These are phyloP conservation scores for Nemurella pictetii DNA, from an alignment of 2,888 invertebrate genomes.

Conservation along the genomic window DNA sequence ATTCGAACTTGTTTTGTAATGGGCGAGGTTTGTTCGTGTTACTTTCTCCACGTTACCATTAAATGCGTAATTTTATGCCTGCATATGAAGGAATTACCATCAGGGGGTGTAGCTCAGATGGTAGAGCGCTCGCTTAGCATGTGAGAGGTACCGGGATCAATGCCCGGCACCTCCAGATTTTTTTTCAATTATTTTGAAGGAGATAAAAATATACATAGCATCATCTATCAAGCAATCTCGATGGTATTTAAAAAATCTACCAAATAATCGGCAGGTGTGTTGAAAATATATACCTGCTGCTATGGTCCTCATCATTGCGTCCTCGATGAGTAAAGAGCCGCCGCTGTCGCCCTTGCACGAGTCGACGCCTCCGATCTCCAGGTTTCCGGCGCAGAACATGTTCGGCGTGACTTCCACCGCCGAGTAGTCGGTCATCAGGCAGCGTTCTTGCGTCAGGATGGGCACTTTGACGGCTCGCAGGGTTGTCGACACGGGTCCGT, in stretches of 20 bases:
- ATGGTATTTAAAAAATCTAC: not conserved
- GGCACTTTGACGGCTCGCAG: slow-evolving; percentile 72
- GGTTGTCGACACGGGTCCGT: slow-evolving; percentile 65
- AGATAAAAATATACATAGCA: not conserved
- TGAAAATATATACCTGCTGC: slow-evolving; percentile 3
- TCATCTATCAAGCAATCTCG: not conserved
- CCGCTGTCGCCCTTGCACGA: slow-evolving; percentile 62
- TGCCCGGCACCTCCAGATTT: slow-evolving; percentile 2
- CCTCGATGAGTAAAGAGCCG: not conserved
- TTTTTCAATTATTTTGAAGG: not conserved
- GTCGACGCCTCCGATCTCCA: slow-evolving; percentile 64
- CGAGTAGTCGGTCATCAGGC: slow-evolving; percentile 69
- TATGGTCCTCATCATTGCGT: slow-evolving; percentile 11
- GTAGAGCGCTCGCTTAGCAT: not conserved
- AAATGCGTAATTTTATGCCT: not conserved
- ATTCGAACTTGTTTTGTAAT: not conserved
- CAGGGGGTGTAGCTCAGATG: not conserved
- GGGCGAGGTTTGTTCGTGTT: not conserved
- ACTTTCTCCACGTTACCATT: not conserved
- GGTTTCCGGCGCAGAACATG: slow-evolving; percentile 79
- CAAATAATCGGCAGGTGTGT: not conserved
- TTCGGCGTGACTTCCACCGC: slow-evolving; percentile 70
- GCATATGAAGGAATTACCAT: too few relatives aligned
- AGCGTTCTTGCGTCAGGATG: slow-evolving; percentile 71
- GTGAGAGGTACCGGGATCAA: not conserved